Conservation (phyloP, 1,140 invertebrate species). For the Calliphora vicina region DNA sequence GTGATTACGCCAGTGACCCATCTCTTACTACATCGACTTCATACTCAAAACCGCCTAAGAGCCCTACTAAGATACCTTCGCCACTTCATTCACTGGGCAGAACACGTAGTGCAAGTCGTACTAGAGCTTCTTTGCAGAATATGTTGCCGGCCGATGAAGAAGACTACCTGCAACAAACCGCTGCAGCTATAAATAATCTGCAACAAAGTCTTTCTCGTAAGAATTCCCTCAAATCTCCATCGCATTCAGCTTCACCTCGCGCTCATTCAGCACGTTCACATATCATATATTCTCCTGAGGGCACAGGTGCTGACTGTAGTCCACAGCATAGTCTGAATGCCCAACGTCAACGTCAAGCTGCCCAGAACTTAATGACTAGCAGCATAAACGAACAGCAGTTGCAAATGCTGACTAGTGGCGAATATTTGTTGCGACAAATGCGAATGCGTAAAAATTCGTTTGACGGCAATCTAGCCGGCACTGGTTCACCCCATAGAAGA, state of each 20-base stretch:
- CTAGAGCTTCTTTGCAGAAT: conserved; percentile 49
- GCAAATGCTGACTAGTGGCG: conserved; percentile 57
- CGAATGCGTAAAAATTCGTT: conserved; percentile 65
- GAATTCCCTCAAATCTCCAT: conserved; percentile 58
- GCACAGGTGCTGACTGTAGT: conserved; percentile 42
- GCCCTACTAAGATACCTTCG: conserved; percentile 71
- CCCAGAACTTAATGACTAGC: conserved; percentile 54
- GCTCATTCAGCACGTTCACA: conserved; percentile 39
- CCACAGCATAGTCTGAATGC: conserved; percentile 54
- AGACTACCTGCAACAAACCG: conserved; percentile 73
- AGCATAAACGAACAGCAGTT: conserved; percentile 60
- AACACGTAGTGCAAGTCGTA: conserved; percentile 65
- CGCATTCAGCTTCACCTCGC: conserved; percentile 42
- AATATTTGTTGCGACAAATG: conserved; percentile 59
- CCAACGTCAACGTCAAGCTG: conserved; percentile 35
- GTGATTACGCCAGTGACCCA: conserved; percentile 60
- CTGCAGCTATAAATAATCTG: conserved; percentile 73
- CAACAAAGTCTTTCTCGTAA: conserved; percentile 63
- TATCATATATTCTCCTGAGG: conserved; percentile 36
- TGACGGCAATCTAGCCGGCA: conserved; percentile 50
- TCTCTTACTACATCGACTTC: conserved; percentile 39
- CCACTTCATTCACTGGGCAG: conserved; percentile 67
- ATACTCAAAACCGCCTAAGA: conserved; percentile 66
- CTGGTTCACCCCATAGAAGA: conserved; percentile 37
- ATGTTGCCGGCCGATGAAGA: conserved; percentile 55